Base-by-base conservation (phyloP, 2,797 vertebrate species). In the Anguilla megastoma region DNA sequence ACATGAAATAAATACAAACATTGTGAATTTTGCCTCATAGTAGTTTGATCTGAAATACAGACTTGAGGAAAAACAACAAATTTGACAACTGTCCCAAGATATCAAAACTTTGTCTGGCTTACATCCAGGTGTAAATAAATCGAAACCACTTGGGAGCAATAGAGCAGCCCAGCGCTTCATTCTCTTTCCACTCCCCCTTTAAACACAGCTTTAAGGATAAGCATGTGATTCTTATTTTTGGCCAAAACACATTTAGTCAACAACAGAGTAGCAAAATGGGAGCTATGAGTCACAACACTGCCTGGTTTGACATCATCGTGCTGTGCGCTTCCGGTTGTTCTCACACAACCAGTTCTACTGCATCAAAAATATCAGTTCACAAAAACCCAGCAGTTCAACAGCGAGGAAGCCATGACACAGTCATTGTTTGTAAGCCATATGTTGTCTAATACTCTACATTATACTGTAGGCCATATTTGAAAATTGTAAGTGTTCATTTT, bases 271-370 rank as follows among this genome's bases (percentile, higher is more conserved):
- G 14, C 30, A 45, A 79, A 79, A 36, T 36, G 36, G 74, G 33
- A 33, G 27, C 30, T 16, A 18, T 79, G 74, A 79, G 74, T 79
- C 74, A 79, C 3, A 45, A 18, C 74, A 9, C 8, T 41, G 27
- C 36, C 2, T 45, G 0, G 33, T 79, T 79, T 36, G 41, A 82
- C 41, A 50, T 50, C 79, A 50, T 21, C 16, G 18, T 41, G 9
- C 36, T 79, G 30, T 36, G 41, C 16, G 16, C 3, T 76, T 33
- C 27, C 9, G 63, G 1, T 69, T 69, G 24, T 36, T 79, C 12
- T 41, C 33, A 30, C 71, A 74, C 33, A 79, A 79, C 74, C 74
- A 79, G 74, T 79, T 79, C 36, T 41, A 79, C 74, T 79, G 74
- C 33, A 79, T 79, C 69, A 74, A 33, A 12, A 21, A 79, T 41